Evolutionary conservation across 2,888 invertebrate species (phyloP).

Genomic region (Philonicus albiceps): DNA sequence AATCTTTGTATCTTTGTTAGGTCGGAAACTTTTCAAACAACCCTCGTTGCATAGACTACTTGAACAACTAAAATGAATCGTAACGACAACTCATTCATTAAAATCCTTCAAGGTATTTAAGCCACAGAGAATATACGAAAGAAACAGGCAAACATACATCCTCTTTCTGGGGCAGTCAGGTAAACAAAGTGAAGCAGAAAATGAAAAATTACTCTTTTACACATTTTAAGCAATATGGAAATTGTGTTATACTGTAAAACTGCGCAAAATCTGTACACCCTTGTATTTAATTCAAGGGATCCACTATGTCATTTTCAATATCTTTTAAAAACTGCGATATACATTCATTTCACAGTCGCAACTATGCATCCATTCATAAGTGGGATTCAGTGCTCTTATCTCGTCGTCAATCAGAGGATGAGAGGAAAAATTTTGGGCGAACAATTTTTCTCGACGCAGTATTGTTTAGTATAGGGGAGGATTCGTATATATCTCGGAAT

Average conservation of each 20-base stretch:
- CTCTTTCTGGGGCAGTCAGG: too few species aligned
- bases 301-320: background rate
- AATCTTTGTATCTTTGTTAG: too few species aligned
- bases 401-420: background rate
- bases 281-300: background rate
- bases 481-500: background rate
- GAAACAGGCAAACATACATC: too few species aligned
- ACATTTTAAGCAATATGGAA: background rate
- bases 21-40: too few species aligned
- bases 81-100: too few species aligned
- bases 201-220: too few species aligned
- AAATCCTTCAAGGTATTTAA: too few species aligned
- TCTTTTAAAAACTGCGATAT: background rate
- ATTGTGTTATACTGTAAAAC: background rate
- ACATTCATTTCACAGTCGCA: background rate
- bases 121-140: too few species aligned
- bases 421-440: background rate
- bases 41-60: too few species aligned
- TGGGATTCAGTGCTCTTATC: background rate
- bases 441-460: background rate
- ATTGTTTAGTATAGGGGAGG: background rate
- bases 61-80: too few species aligned
- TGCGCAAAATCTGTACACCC: background rate
- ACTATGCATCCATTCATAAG: background rate
- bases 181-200: too few species aligned